Base-by-base conservation (phyloP, 2,113 vertebrate genomes). In the Potamarius usumacintae region DNA sequence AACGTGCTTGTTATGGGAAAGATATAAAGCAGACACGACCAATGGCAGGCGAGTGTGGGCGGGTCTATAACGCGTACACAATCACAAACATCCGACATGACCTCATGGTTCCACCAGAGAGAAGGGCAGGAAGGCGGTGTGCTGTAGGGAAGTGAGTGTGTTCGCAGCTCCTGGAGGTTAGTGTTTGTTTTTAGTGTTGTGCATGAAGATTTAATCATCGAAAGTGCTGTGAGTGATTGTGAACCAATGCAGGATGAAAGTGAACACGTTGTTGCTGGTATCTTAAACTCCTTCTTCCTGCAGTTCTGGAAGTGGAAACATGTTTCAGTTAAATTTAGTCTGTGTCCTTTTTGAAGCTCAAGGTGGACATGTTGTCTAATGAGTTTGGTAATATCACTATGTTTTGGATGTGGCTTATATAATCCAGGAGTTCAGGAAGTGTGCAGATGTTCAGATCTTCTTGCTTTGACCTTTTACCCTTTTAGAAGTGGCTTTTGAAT, bases 11-110 rank as follows among this genome's bases (percentile, higher is more conserved):
- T 9, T 22, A 25, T 63, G 62, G 62, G 62, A 10, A 22, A 76
- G 53, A 14, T 12, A 15, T 42, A 42, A 42, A 42, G 3, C 12
- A 2, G 76, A n/a, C 48, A 71, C 50, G 22, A 15, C 88, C 81
- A 89, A 86, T 89, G 34, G 60, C 10, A 50, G 22, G 42, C 5
- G 34, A n/a, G 22, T 15, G 72, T n/a, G 60, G 88, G 85, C 85
- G 88, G 88, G 25, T 18, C 57, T 27, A 18, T 3, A 83, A 0
- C 62, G 7, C 15, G 3, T 17, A 9, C 42, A 83, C 62, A 67
- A 67, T 52, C 62, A 83, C 82, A 83, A 67, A 83, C 42, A 67
- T 14, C 25, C 5, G 52, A n/a, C 82, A 18, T 27, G 48, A 83
- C 62, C 82, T 83, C 62, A 53, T 83, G 62, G 82, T 67, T 3